Evolutionary conservation across 2,797 vertebrate species (phyloP).

Genomic region (Setipinna tenuifilis): DNA sequence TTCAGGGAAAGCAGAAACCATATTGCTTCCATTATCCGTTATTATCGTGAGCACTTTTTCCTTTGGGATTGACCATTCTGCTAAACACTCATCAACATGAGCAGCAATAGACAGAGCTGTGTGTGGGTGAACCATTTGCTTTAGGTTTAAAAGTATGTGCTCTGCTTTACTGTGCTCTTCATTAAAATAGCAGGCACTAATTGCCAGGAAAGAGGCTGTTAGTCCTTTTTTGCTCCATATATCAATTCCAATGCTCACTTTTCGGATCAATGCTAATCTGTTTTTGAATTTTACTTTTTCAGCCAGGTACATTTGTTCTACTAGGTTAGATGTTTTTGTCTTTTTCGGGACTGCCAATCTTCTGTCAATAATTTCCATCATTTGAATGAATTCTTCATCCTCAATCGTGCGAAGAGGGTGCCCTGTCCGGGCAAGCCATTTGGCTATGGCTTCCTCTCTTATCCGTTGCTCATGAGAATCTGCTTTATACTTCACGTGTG

Average conservation of each 20-base stretch:
- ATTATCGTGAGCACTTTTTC: neutral
- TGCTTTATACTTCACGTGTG: neutral
- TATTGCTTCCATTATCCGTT: slow-evolving; percentile 21
- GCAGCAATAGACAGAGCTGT: slow-evolving; percentile 8
- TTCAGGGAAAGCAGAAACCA: slow-evolving; percentile 44
- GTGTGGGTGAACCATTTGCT: slow-evolving; percentile 28
- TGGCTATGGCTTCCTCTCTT: neutral
- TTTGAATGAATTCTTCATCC: neutral
- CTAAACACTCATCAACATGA: neutral
- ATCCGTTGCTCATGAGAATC: neutral
- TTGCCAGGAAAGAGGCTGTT: slow-evolving; percentile 31
- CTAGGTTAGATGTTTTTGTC: neutral
- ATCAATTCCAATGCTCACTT: slow-evolving; percentile 24
- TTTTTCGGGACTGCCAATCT: neutral
- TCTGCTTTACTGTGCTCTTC: slow-evolving; percentile 6
- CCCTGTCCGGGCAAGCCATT: neutral
- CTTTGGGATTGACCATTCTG: slow-evolving; percentile 14
- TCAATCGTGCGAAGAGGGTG: neutral
- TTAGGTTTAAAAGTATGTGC: slow-evolving; percentile 29
- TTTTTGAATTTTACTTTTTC: slow-evolving; percentile 25
- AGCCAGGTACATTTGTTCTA: neutral
- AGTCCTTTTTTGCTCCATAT: slow-evolving; percentile 37
- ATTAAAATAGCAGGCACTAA: slow-evolving; percentile 31
- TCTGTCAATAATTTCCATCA: neutral
- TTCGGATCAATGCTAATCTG: neutral